A percentile compares a stretch with the other conserved stretches of the same genome.
phyloP scores from a whole-genome alignment of 2,797 vertebrate species.

The Bovichtus variegatus region DNA sequence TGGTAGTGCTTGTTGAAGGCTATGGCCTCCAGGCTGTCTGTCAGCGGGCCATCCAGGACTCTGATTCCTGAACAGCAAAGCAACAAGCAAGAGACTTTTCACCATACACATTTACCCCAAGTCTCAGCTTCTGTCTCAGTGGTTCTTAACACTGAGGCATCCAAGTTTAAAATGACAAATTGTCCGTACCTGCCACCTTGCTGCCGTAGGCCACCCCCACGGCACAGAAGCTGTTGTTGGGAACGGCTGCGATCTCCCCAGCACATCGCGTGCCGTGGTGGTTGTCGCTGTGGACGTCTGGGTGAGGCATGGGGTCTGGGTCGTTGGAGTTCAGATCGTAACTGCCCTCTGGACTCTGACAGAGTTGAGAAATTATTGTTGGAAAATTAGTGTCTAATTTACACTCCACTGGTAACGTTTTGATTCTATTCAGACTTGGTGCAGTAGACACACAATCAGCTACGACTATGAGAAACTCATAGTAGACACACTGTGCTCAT shows the following conservation, averaged over 20 bases:
- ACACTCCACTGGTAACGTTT: neutral
- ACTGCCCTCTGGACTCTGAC: slow-evolving; percentile 95
- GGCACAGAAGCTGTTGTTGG: slow-evolving; percentile 97
- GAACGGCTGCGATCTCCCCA: slow-evolving; percentile 94
- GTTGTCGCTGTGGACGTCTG: slow-evolving; percentile 91
- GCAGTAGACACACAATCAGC: neutral
- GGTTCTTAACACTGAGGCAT: neutral
- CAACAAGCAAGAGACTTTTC: neutral
- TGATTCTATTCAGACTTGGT: too few relatives aligned
- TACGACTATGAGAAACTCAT: neutral
- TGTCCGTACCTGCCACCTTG: slow-evolving; percentile 91
- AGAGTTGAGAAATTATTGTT: neutral
- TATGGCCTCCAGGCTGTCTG: slow-evolving; percentile 97
- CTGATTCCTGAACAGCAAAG: slow-evolving; percentile 89
- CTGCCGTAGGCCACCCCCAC: slow-evolving; percentile 96
- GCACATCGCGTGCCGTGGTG: slow-evolving; percentile 97
- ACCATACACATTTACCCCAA: neutral
- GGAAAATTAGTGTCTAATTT: neutral
- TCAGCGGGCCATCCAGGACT: slow-evolving; percentile 95
- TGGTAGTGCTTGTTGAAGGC: slow-evolving; percentile 99
- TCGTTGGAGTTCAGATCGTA: slow-evolving; percentile 98
- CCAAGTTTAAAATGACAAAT: neutral
- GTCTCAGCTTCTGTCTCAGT: neutral
- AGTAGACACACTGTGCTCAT: neutral
- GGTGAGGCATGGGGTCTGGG: slow-evolving; percentile 97